Conservation (phyloP, 1,140 invertebrate species). For the Sesamia nonagrioides region DNA sequence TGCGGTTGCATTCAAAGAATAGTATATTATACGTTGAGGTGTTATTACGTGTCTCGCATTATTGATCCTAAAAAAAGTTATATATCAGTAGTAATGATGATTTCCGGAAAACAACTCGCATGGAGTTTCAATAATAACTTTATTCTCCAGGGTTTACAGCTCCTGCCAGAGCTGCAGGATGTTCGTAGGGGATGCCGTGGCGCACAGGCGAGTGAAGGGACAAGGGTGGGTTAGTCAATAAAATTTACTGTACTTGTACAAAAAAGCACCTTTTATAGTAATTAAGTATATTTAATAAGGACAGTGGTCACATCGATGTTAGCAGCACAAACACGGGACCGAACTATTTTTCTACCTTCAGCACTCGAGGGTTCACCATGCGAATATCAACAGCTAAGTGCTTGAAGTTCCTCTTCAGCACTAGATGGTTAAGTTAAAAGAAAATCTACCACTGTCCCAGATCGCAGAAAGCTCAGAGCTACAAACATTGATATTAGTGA, state of each 20-base stretch:
- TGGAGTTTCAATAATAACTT: slow-evolving; percentile 12
- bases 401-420: slow-evolving; percentile 92
- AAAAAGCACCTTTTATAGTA: too few relatives aligned
- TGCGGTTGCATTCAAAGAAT: slow-evolving; percentile 4
- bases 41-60: background rate
- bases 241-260: too few relatives aligned
- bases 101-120: background rate
- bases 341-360: slow-evolving; percentile 99
- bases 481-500: background rate
- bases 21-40: slow-evolving; percentile 4
- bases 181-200: background rate
- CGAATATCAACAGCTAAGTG: slow-evolving; percentile 98
- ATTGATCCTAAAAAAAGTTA: slow-evolving; percentile 10
- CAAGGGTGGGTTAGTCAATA: too few relatives aligned
- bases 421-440: too few relatives aligned
- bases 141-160: background rate
- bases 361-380: slow-evolving; percentile 91
- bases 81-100: background rate
- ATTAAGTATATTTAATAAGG: too few relatives aligned
- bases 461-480: background rate
- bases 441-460: too few relatives aligned
- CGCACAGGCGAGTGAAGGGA: too few relatives aligned
- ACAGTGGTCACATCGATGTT: too few relatives aligned
- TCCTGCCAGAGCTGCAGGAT: too few relatives aligned
- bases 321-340: too few relatives aligned